These are phyloP conservation scores for Lutraria lutraria DNA, from an alignment of 2,888 invertebrate genomes.

Conservation along the genomic window DNA sequence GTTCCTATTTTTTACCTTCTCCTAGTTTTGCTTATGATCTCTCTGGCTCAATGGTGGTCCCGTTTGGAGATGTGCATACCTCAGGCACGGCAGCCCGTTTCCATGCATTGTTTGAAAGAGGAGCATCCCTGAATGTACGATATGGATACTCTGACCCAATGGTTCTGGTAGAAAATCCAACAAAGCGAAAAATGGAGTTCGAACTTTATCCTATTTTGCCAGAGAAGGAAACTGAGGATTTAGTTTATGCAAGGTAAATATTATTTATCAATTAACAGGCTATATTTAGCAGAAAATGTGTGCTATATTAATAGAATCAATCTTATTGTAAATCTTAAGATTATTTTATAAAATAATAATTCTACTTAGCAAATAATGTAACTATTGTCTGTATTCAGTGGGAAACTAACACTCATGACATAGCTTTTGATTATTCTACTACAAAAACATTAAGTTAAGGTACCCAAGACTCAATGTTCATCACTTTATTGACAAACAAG, in stretches of 20 bases:
- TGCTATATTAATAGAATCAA: no score
- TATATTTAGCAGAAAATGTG: no score
- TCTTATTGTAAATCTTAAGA: no score
- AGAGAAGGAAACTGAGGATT: constrained; percentile 28
- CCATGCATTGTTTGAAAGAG: constrained; percentile 39
- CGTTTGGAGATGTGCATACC: constrained; percentile 42
- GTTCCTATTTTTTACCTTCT: not conserved
- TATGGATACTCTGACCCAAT: constrained; percentile 47
- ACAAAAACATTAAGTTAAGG: no score
- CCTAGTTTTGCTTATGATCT: constrained; percentile 62
- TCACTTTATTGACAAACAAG: no score
- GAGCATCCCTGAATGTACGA: constrained; percentile 16
- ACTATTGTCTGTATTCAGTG: no score
- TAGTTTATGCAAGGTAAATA: constrained; percentile 60
- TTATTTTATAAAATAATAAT: no score
- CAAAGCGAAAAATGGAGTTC: constrained; percentile 41
- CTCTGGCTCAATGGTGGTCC: constrained; percentile 55
- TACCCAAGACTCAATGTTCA: no score
- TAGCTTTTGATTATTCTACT: no score
- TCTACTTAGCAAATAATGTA: no score
- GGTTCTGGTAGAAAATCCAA: constrained; percentile 28
- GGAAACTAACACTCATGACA: no score
- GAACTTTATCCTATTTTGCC: constrained; percentile 44
- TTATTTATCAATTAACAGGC: no score
- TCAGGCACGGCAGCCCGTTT: constrained; percentile 55